Evolutionary conservation across 2,113 vertebrate genomes (phyloP), one percentile per base, ranked within the genome.

Genomic region (Amphiprion percula): DNA sequence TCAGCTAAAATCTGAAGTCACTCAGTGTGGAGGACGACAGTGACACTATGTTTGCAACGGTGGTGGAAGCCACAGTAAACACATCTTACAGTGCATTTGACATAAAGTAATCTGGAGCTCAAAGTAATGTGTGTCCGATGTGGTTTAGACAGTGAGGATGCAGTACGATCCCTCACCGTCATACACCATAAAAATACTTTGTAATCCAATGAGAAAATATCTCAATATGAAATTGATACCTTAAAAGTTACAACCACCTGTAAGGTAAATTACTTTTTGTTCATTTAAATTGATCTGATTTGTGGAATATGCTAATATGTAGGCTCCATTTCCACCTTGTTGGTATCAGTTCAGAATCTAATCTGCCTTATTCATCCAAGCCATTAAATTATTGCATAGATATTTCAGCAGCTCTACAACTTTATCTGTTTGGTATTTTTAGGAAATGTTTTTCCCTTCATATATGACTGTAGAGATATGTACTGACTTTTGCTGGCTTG

Each of bases 61-160:
- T 47, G 64, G 77, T 52, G 33, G 30, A 17, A 54, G 61, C 66
- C 77, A 37, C 67, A 80, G 82, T 84, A 88, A 88, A 88, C 85
- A 88, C 49, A 74, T 33, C 56, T 79, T 60, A 72, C 73, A 80
- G 79, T 59, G 6, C 59, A 47, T 10, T 2, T 60, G 37, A 74
- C 52, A 75, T 67, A 39, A 53, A 78, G 74, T 55, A 55, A 55
- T 74, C 2, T 63, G 33, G 46, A 79, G 74, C 63, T 47, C 67
- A 39, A 69, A 68, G 53, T 70, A 46, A 54, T 1, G 67, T 23
- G 4, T 30, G 54, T 76, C 30, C 21, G 64, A 26, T 50, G 37
- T 14, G 21, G 24, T 59, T 86, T 74, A 65, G 10, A 19, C n/a
- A 33, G 21, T 30, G 44, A 6, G 8, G 14, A 62, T 9, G n/a